Evolutionary conservation across 2,888 invertebrate species (phyloP), one percentile per base, ranked within the genome.

Genomic region (Lycophotia porphyrea): DNA sequence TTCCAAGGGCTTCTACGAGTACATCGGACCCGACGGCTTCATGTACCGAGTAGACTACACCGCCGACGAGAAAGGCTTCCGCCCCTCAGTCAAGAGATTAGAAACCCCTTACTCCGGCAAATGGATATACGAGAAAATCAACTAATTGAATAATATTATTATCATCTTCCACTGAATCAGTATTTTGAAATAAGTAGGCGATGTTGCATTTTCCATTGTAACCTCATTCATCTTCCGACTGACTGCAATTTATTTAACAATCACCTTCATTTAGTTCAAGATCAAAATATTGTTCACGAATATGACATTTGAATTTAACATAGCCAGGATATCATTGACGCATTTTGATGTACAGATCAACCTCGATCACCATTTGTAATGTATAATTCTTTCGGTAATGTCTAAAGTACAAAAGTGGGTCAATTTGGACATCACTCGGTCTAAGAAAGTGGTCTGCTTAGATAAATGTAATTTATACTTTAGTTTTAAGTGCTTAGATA

Each of bases 21-120:
- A 96, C 93, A 96, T 97, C 60, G 96, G 96, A 44, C 96, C 96
- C 47, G 96, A 96, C 77, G 96, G 96, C 39, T 96, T 95, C 90
- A 94, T 96, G 92, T 96, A 96, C 93, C 91, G 96, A 80, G 96
- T 96, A 11, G 96, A 96, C 90, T 96, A 96, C 90, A 96, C 96
- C 52, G 96, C 96, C 63, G 96, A 96, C 79, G 96, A 96, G 80
- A 96, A 96, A 71, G 96, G 96, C 11, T 96, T 96, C 95, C 92
- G 96, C 31, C 96, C 96, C 49, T 92, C 94, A 86, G 91, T 95
- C 75, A 94, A 93, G 90, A 92, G 96, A 90, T 84, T 96, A 91
- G 96, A 96, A 82, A 96, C 96, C 44, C 95, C 94, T 31, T 96
- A 96, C 88, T 96, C 96, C 21, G 96, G 96, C 58, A 96, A 96